phyloP scores from a whole-genome alignment of 1,140 invertebrate genomes.

The Cyclina sinensis region DNA sequence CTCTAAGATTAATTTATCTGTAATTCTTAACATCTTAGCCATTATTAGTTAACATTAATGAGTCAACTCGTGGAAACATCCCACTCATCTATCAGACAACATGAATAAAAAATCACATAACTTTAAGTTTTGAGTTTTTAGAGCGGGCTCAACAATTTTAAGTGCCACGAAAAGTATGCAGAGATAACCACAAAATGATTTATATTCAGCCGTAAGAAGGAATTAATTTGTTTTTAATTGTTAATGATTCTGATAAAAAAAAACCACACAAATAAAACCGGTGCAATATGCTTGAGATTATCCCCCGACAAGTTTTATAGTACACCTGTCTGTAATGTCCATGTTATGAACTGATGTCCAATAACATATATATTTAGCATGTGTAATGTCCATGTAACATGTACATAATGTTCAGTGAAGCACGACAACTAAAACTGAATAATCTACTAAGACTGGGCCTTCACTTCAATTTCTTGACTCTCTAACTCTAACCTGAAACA shows the following conservation, averaged over 20 bases:
- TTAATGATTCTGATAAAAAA: not conserved
- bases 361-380: not conserved
- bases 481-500: constrained; percentile 19
- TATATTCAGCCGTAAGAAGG: not conserved
- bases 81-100: too few relatives aligned
- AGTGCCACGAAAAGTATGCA: too few relatives aligned
- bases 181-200: not conserved
- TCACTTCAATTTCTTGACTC: not conserved
- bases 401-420: not conserved
- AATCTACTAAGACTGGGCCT: not conserved
- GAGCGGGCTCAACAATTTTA: too few relatives aligned
- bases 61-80: too few relatives aligned
- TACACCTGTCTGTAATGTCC: not conserved
- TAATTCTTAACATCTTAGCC: too few relatives aligned
- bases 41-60: too few relatives aligned
- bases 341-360: not conserved
- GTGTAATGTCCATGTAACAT: not conserved
- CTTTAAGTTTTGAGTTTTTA: too few relatives aligned
- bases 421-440: not conserved
- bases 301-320: not conserved
- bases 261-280: not conserved
- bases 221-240: not conserved
- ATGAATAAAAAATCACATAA: too few relatives aligned
- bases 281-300: not conserved
- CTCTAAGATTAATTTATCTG: too few relatives aligned